These are phyloP conservation scores for Enhydra lutris DNA, from an alignment of 2,113 vertebrate species.

Conservation along the genomic window DNA sequence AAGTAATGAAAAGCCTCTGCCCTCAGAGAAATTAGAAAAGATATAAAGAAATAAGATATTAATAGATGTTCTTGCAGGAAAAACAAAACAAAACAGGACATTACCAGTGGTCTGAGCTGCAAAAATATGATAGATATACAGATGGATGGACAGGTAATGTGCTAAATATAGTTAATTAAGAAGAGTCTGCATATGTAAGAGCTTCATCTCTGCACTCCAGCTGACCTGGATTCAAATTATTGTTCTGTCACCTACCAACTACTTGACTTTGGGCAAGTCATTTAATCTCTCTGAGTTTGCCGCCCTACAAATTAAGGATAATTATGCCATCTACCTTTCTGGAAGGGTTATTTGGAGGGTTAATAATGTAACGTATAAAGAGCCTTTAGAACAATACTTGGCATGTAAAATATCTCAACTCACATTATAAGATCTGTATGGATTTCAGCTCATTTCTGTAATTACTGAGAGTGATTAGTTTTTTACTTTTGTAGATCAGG, in stretches of 20 bases:
- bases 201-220: background rate
- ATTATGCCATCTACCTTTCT: background rate
- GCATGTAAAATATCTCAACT: background rate
- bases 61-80: background rate
- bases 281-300: background rate
- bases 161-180: background rate
- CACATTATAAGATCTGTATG: background rate
- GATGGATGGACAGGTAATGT: no score
- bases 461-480: background rate
- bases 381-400: background rate
- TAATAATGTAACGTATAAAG: background rate
- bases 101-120: background rate
- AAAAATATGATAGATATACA: background rate
- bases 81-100: background rate
- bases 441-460: background rate
- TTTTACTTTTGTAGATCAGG: background rate
- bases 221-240: background rate
- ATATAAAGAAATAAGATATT: background rate
- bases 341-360: background rate
- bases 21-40: background rate
- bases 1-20: background rate
- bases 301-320: background rate
- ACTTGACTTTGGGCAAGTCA: background rate
- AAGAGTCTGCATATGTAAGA: background rate
- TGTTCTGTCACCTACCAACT: background rate